These are phyloP conservation scores for Chrysaora quinquecirrha DNA, from an alignment of 30 jellyfish, hydroid and myxozoan genomes.

Conservation along the genomic window DNA sequence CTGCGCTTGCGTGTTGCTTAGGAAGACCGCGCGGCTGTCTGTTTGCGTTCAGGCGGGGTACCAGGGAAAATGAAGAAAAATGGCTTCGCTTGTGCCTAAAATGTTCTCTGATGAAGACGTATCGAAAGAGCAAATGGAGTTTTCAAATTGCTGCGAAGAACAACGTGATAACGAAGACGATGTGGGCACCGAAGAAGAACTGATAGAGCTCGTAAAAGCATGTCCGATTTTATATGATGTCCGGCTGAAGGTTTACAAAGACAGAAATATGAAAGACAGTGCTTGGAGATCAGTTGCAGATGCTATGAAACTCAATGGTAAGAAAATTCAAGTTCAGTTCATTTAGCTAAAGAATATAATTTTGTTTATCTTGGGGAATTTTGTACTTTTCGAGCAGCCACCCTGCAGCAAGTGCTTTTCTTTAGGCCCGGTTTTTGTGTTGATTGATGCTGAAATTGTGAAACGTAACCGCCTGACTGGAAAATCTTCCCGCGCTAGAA, in stretches of 20 bases:
- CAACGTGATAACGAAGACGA: slow-evolving; percentile 67
- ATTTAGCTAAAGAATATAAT: too few relatives aligned
- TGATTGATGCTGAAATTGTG: too few relatives aligned
- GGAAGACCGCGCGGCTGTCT: slow-evolving; percentile 64
- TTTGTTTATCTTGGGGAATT: too few relatives aligned
- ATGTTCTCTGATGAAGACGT: neutral
- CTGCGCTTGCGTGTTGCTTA: slow-evolving; percentile 77
- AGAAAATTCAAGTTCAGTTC: too few relatives aligned
- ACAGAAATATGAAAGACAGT: slow-evolving; percentile 66
- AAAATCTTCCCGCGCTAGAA: too few relatives aligned
- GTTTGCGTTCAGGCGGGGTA: slow-evolving; percentile 20
- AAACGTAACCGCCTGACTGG: too few relatives aligned
- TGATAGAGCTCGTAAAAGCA: slow-evolving; percentile 67
- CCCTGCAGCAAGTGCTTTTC: too few relatives aligned
- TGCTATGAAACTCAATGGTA: slow-evolving; percentile 65
- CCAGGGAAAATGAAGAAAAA: neutral
- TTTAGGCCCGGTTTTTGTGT: too few relatives aligned
- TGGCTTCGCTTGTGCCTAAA: neutral
- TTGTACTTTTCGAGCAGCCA: too few relatives aligned
- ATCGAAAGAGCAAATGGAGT: slow-evolving; percentile 32
- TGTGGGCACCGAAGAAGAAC: slow-evolving; percentile 76
- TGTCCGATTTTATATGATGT: slow-evolving; percentile 81
- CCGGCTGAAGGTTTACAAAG: slow-evolving; percentile 67
- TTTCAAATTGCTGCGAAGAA: slow-evolving; percentile 55
- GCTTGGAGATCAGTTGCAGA: slow-evolving; percentile 81